phyloP scores from a whole-genome alignment of 1,140 invertebrate genomes.

The Panagrolaimus sp. region DNA sequence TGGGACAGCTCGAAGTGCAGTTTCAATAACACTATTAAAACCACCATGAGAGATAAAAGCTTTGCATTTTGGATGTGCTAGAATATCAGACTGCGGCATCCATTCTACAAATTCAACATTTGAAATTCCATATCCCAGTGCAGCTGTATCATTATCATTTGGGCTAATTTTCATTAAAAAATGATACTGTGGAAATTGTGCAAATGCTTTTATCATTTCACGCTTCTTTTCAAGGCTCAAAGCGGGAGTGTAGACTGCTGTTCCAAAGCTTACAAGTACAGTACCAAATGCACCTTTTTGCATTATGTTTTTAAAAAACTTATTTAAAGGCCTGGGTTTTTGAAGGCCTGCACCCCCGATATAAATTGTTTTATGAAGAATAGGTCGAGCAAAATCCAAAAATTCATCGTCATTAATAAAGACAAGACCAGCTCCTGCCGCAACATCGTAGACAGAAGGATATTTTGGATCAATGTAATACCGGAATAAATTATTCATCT shows the following conservation, averaged over 20 bases:
- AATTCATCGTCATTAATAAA: slow-evolving; percentile 37
- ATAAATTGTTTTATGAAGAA: slow-evolving; percentile 23
- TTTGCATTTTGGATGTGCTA: slow-evolving; percentile 31
- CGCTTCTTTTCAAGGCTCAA: slow-evolving; percentile 19
- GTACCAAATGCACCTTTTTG: slow-evolving; percentile 22
- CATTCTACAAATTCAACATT: slow-evolving; percentile 37
- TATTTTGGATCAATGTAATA: slow-evolving; percentile 32
- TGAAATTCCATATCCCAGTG: not conserved
- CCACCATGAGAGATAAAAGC: slow-evolving; percentile 47
- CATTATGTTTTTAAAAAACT: slow-evolving; percentile 19
- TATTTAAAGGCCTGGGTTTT: slow-evolving; percentile 1
- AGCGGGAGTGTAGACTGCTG: slow-evolving; percentile 24
- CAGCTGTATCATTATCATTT: slow-evolving; percentile 21
- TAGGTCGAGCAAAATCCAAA: slow-evolving; percentile 32
- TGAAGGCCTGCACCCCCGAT: slow-evolving; percentile 22
- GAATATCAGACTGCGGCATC: slow-evolving; percentile 32
- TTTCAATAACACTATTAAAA: slow-evolving; percentile 41
- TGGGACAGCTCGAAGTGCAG: slow-evolving; percentile 34
- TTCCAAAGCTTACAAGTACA: slow-evolving; percentile 33
- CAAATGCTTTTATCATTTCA: slow-evolving; percentile 31
- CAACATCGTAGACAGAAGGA: slow-evolving; percentile 24
- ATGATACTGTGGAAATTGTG: slow-evolving; percentile 33
- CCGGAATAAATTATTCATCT: slow-evolving; percentile 34
- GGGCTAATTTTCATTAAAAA: slow-evolving; percentile 37
- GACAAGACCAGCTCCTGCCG: slow-evolving; percentile 18